Evolutionary conservation across 2,113 vertebrate genomes (phyloP).

Genomic region (Rhinopithecus roxellana): DNA sequence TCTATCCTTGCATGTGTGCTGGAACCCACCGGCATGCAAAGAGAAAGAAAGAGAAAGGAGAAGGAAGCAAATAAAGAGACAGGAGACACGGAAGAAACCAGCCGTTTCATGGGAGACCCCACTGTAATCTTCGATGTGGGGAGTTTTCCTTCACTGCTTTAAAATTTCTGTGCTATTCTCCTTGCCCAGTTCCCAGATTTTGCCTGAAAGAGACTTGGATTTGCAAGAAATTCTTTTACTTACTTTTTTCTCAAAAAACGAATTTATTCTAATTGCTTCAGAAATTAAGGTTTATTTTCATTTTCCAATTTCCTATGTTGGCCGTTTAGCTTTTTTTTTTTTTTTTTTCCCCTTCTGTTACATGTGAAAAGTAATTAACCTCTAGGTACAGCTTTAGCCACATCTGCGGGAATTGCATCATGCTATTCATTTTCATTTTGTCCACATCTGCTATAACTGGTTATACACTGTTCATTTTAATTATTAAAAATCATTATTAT

Average conservation of each 20-base stretch:
- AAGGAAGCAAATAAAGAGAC: background rate
- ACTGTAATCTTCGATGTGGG: fast-evolving
- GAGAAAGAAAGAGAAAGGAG: background rate
- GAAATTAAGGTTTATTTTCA: background rate
- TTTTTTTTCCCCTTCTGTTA: background rate
- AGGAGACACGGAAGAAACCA: fast-evolving
- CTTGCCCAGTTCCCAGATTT: background rate
- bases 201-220: background rate
- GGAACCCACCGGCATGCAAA: background rate
- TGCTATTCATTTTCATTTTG: too few species aligned
- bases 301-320: background rate
- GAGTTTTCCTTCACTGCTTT: fast-evolving
- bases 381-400: background rate
- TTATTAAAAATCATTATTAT: background rate
- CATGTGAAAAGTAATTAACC: background rate
- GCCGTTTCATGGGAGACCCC: fast-evolving
- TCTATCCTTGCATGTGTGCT: background rate
- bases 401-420: fast-evolving
- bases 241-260: background rate
- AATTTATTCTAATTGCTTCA: background rate
- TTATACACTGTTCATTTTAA: fast-evolving
- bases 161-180: background rate
- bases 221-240: background rate
- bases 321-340: background rate
- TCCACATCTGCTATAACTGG: fast-evolving